A percentile compares a stretch with the other conserved stretches of the same genome.
Evolutionary conservation across 2,797 vertebrate genomes (phyloP).

Genomic region (Oreonectes daqikongensis): DNA sequence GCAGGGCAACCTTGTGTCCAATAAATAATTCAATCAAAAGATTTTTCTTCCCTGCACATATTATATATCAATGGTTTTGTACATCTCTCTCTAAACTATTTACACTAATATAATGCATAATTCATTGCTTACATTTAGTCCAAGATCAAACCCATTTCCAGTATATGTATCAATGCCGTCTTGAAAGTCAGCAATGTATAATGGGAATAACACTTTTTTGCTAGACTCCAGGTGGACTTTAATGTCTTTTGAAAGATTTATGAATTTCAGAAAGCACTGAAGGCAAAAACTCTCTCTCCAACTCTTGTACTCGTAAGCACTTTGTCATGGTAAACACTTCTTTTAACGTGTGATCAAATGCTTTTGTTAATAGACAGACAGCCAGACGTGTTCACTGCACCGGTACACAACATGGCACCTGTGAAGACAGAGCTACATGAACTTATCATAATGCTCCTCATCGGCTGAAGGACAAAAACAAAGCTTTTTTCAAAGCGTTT

Average conservation of each 20-base stretch:
- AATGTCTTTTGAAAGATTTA: constrained; percentile 45
- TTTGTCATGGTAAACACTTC: constrained; percentile 44
- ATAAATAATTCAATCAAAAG: constrained; percentile 8
- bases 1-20: neutral
- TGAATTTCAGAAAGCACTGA: constrained; percentile 45
- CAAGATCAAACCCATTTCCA: constrained; percentile 34
- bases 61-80: constrained; percentile 26
- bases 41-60: constrained; percentile 21
- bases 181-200: constrained; percentile 17
- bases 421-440: neutral
- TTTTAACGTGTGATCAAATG: constrained; percentile 34
- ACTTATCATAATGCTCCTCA: constrained; percentile 5
- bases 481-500: neutral
- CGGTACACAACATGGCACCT: constrained; percentile 20
- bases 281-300: constrained; percentile 25
- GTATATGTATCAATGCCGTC: constrained; percentile 9
- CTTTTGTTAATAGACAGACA: constrained; percentile 36
- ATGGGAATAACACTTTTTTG: constrained; percentile 37
- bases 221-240: constrained; percentile 33
- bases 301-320: constrained; percentile 33
- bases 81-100: constrained; percentile 40
- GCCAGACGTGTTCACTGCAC: constrained; percentile 10
- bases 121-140: constrained; percentile 43
- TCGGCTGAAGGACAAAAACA: neutral
- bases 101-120: constrained; percentile 44